Base-by-base conservation (phyloP, 1,140 invertebrate species). In the Homarus americanus region DNA sequence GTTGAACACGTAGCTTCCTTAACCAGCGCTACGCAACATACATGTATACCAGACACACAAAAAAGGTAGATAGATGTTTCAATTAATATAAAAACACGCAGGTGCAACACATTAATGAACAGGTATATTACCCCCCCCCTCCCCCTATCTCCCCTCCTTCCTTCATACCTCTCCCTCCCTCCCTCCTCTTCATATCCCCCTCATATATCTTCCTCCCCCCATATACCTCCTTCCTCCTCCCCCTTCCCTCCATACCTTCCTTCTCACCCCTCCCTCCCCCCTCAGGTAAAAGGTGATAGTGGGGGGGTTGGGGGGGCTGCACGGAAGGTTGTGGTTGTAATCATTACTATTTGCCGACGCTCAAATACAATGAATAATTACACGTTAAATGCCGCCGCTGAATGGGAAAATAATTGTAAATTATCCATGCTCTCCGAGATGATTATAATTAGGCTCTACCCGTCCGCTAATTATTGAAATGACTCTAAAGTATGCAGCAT, bases 351-450 rank as follows among this genome's bases (percentile, higher is more conserved):
- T 58, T 20, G 3, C 17, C 53, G 10, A 20, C 63, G 36, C 82
- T 69, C 82, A 66, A 66, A 40, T 44, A 32, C 38, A 40, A 28
- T 49, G 76, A 49, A 36, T 79, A 79, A 79, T 79, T 79, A 36
- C 41, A 79, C 76, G n/a, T 5, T 79, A 53, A 79, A 32, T 28
- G 41, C 76, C 38, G n/a, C 17, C 41, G 4, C 20, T 53, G 82
- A 84, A 69, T 69, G 82, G 82, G 38, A 72, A 41, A 84, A 72
- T 84, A 84, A 66, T 84, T 69, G 38, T 34, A 84, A 84, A 84
- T 84, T 66, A 69, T 72, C 82, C 82, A 72, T 84, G 82, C 82
- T 40, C 53, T 28, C 24, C 44, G 24, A 53, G 32, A 34, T 36
- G 41, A 41, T 83, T 40, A 20, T 84, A 84, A 84, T 84, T 84